Evolutionary conservation across 2,888 invertebrate species (phyloP).

Genomic region (Microctonus hyperodae): DNA sequence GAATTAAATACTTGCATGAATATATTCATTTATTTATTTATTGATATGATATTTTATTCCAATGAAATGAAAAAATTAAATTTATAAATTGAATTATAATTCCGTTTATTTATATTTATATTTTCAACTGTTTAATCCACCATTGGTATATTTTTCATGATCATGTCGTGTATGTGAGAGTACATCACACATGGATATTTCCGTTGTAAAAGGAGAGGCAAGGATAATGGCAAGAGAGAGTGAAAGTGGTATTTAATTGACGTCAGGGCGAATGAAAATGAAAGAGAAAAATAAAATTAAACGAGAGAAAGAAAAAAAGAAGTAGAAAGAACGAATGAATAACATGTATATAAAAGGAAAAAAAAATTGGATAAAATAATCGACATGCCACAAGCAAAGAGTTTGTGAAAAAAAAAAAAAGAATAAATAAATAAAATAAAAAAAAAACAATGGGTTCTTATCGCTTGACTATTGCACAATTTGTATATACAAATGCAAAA

Average conservation of each 20-base stretch:
- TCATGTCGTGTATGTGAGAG: background rate
- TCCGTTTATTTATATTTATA: conserved; percentile 7
- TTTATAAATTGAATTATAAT: no score
- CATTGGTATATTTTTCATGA: background rate
- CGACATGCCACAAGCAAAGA: no score
- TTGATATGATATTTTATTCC: background rate
- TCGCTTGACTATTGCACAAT: background rate
- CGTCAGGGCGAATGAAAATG: background rate
- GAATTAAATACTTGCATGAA: background rate
- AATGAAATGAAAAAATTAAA: background rate
- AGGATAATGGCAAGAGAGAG: conserved; percentile 32
- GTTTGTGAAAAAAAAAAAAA: no score
- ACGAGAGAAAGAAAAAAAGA: background rate
- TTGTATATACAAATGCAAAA: background rate
- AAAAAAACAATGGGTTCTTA: background rate
- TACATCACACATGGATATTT: background rate
- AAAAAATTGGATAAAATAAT: background rate
- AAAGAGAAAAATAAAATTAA: background rate
- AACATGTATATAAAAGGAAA: background rate
- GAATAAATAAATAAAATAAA: background rate
- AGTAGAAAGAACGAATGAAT: background rate
- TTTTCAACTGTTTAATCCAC: conserved; percentile 3
- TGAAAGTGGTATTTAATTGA: conserved; percentile 24
- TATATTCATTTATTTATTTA: background rate
- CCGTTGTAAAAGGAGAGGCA: conserved; percentile 39